Percentiles rank a stretch among this genome's conserved stretches.
Evolutionary conservation across 2,797 vertebrate genomes (phyloP).

Genomic region (Lerista edwardsae): DNA sequence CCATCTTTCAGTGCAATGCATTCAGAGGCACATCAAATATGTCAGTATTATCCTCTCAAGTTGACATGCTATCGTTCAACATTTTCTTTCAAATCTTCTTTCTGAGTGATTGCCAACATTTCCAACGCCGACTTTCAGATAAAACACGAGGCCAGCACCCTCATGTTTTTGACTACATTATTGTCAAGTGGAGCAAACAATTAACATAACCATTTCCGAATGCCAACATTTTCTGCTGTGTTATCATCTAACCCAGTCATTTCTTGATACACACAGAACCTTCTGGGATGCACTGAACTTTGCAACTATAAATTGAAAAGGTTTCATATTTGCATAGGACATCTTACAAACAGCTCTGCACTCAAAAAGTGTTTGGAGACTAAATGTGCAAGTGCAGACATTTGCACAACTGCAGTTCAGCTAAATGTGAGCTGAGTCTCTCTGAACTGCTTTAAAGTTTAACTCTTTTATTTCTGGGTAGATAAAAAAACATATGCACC

Average conservation of each 20-base stretch:
- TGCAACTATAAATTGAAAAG: constrained; percentile 60
- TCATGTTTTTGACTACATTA: too few relatives aligned
- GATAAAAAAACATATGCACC: background rate
- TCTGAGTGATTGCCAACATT: background rate
- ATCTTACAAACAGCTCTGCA: constrained; percentile 55
- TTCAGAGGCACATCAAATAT: background rate
- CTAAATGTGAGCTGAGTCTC: constrained; percentile 12
- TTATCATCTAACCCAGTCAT: constrained; percentile 48
- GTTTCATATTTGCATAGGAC: constrained; percentile 56
- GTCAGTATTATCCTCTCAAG: background rate
- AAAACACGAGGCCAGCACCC: constrained; percentile 23
- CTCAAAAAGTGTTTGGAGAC: constrained; percentile 40
- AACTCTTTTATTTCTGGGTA: constrained; percentile 38
- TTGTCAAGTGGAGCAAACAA: background rate
- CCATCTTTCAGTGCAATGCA: background rate
- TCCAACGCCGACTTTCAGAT: constrained; percentile 13
- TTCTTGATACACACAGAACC: constrained; percentile 52
- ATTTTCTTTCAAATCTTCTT: constrained; percentile 20
- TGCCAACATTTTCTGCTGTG: constrained; percentile 34
- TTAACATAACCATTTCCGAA: constrained; percentile 36
- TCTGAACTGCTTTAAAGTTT: background rate
- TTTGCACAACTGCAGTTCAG: constrained; percentile 25
- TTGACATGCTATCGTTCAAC: background rate
- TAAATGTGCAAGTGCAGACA: constrained; percentile 31
- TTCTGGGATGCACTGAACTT: constrained; percentile 66